Evolutionary conservation across 1,140 invertebrate genomes (phyloP), one percentile per base, ranked within the genome.

Genomic region (Daktulosphaira vitifoliae): DNA sequence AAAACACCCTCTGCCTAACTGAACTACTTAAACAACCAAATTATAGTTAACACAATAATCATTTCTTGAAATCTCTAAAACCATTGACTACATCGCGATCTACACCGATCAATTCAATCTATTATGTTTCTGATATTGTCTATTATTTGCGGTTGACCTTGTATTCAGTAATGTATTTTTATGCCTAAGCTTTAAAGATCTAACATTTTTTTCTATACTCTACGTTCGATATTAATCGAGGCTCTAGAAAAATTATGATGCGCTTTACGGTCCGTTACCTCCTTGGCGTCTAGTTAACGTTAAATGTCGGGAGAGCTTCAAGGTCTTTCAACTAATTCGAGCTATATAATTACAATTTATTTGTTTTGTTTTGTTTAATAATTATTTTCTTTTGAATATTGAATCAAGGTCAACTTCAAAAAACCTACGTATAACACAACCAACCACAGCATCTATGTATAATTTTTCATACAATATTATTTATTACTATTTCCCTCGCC

Each of bases 291-390:
- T 59, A 22, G 39, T 54, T 54, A 54, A 33, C 22, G 8, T 22
- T 42, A 54, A 5, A 37, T 20, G 33, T 3, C 4, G 16, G 29
- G 20, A n/a, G 54, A 44, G 23, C 39, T 59, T 44, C 38, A 59
- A 59, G 54, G 54, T 22, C 54, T 11, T n/a, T 7, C 54, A 8
- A 42, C 38, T 6, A 5, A 33, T 33, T 11, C 23, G n/a, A 15
- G 16, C 16, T 26, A 2, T 59, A 46, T 59, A 44, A 59, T 59
- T 59, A 59, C 39, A 16, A 59, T 59, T 59, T 48, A 20, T 48
- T 48, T 20, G 16, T 48, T 48, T 23, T 48, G 16, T 33, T 33
- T 33, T 11, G 29, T 33, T 33, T 33, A 33, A 33, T 54, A 22
- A 15, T 42, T 54, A 44, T 56, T 56, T 53, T 22, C 23, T 59